Evolutionary conservation across 2,888 invertebrate species (phyloP), one percentile per base, ranked within the genome.

Genomic region (Scaptomyza tumidula): DNA sequence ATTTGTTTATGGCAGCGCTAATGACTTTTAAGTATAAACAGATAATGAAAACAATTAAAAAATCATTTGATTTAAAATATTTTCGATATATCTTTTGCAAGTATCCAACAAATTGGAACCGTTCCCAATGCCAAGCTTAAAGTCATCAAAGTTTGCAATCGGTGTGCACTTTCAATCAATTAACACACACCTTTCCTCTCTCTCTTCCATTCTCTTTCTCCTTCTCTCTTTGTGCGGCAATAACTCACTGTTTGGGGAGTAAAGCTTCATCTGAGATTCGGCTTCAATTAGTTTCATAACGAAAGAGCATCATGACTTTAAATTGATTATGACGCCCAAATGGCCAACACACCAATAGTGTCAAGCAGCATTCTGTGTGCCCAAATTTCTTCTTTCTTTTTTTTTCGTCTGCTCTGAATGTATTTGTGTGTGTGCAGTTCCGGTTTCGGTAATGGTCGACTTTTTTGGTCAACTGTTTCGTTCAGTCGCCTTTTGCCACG

Each of bases 361-460:
- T 14, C 41, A 48, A 48, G 46, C 43, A n/a, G 31, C 54, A 16
- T 53, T 14, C 24, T 58, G n/a, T 19, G n/a, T 11, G 9, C 9
- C 10, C 19, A n/a, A n/a, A 24, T 24, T 24, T 24, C 3, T 24
- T 27, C 14, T 16, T 13, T 14, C 14, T 14, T 16, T 13, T 11
- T 27, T 6, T n/a, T 27, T 27, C 37, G 50, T 43, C 37, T 37
- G 37, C 14, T 39, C 7, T 14, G 7, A 14, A 7, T 55, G 37
- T 56, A 10, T 54, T 44, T 49, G 54, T 37, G 48, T 49, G 54
- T 37, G 48, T 54, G 37, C 14, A 45, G 37, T 27, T 75, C 44
- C 62, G 59, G 67, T 67, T 74, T 62, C 58, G 71, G 33, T 35
- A 19, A 45, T 53, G 74, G 37, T 56, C 43, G 59, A 67, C 67